Base-by-base conservation (phyloP, 2,797 vertebrate genomes). In the Urosaurus nigricauda region DNA sequence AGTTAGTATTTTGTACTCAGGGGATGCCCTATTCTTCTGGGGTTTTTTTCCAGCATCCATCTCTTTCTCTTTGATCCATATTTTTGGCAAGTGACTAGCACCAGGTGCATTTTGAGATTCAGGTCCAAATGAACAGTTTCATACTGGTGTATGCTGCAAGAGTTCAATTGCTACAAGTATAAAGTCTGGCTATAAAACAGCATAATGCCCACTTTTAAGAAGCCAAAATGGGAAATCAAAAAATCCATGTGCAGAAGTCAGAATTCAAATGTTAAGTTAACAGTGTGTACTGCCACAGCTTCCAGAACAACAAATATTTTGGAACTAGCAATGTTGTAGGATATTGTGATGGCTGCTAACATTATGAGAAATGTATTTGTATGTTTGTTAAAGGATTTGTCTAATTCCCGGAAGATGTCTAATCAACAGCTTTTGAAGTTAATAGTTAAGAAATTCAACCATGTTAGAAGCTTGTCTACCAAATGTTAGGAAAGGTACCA, bases 111-210 rank as follows among this genome's bases (percentile, higher is more conserved):
- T 77, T 79, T 47, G 0, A 63, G 32, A 77, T 47, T 78, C 60
- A 56, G 19, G 35, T 74, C 87, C 81, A 92, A 90, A 29, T 65
- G 32, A 86, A 79, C 70, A 16, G 2, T 2, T 91, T 89, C 58
- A 78, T 40, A 74, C 3, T n/a, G 77, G 68, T 40, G 43, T 79
- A 81, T 90, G 83, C 80, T 81, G 40, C 84, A 93, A 91, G 56
- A 87, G 89, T 35, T 68, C 85, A 90, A 90, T 80, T 68, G 78
- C 56, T 81, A 82, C 75, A 93, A 87, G 58, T 79, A 16, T 63
- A 71, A 56, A 87, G 65, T 70, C 0, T 0, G 73, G 79, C 0
- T 0, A 77, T 26, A 32, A 37, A 29, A 65, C 43, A 77, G 17
- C 32, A 56, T 63, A 88, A 79, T 53, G 51, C 13, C 29, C 16